Percentiles rank a stretch among this genome's conserved stretches.
Conservation (phyloP, 2,113 vertebrate genomes). For the Perca fluviatilis region DNA sequence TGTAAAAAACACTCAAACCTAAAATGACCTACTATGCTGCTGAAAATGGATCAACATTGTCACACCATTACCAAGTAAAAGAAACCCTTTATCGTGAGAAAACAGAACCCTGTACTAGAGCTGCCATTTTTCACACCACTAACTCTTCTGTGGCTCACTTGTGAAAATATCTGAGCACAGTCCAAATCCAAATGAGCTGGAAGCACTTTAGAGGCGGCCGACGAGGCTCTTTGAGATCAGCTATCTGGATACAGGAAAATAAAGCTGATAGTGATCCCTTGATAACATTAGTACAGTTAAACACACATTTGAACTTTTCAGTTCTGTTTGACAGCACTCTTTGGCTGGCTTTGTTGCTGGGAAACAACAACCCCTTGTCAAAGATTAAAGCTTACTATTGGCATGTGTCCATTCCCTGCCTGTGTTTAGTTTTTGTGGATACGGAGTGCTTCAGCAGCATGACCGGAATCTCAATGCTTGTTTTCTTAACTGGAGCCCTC, state of each 20-base stretch:
- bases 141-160: not conserved
- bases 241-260: not conserved
- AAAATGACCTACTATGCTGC: not conserved
- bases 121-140: constrained; percentile 6
- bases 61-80: not conserved
- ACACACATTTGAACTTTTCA: not conserved
- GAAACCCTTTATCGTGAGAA: not conserved
- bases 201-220: not conserved
- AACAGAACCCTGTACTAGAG: not conserved
- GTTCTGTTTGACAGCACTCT: constrained; percentile 17
- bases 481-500: constrained; percentile 54
- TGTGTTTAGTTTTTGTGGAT: not conserved
- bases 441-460: constrained; percentile 47
- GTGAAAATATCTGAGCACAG: not conserved
- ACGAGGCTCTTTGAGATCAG: not conserved
- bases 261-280: constrained; percentile 6
- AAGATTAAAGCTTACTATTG: constrained; percentile 14
- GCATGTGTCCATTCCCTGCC: not conserved
- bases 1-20: not conserved
- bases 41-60: not conserved
- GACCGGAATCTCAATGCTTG: constrained; percentile 73
- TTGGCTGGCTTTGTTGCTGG: constrained; percentile 17
- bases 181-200: not conserved
- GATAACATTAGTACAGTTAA: too few relatives aligned
- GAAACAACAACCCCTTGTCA: constrained; percentile 27